These are phyloP conservation scores for Nemurella pictetii DNA, from an alignment of 2,888 invertebrate species.

Conservation along the genomic window DNA sequence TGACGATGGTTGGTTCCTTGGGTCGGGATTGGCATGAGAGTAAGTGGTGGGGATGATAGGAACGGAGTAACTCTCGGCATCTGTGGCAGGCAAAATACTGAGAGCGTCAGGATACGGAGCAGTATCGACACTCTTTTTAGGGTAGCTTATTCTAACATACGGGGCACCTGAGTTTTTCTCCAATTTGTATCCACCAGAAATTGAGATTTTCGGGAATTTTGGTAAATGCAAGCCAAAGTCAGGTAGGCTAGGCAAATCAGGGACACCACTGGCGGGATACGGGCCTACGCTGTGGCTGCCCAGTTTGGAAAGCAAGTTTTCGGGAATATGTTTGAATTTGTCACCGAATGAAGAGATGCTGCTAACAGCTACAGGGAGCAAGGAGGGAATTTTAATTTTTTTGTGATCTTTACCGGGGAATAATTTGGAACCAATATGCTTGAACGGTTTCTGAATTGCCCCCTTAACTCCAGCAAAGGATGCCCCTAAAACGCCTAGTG, in stretches of 20 bases:
- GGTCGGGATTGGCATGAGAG: not conserved
- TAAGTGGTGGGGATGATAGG: not conserved
- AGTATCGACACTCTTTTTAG: not conserved
- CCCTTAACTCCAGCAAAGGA: not conserved
- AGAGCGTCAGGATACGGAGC: conserved; percentile 1
- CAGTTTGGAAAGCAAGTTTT: not conserved
- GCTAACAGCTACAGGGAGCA: not conserved
- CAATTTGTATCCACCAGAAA: conserved; percentile 28
- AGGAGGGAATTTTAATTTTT: not conserved
- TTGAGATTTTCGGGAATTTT: conserved; percentile 26
- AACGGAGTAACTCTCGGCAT: not conserved
- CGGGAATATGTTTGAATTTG: not conserved
- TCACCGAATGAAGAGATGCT: not conserved
- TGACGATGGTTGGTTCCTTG: not conserved
- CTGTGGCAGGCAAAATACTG: not conserved
- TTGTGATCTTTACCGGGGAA: not conserved
- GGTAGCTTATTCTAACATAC: conserved; percentile 25
- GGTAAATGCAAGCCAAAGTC: conserved; percentile 22
- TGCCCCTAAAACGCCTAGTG: not conserved
- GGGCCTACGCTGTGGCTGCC: not conserved
- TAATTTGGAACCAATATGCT: conserved; percentile 9
- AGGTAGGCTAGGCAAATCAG: conserved; percentile 6
- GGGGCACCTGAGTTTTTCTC: conserved; percentile 26
- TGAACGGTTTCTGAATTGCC: not conserved
- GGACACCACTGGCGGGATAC: not conserved